Base-by-base conservation (phyloP, 2,113 vertebrate species). In the Scolopax mira region DNA sequence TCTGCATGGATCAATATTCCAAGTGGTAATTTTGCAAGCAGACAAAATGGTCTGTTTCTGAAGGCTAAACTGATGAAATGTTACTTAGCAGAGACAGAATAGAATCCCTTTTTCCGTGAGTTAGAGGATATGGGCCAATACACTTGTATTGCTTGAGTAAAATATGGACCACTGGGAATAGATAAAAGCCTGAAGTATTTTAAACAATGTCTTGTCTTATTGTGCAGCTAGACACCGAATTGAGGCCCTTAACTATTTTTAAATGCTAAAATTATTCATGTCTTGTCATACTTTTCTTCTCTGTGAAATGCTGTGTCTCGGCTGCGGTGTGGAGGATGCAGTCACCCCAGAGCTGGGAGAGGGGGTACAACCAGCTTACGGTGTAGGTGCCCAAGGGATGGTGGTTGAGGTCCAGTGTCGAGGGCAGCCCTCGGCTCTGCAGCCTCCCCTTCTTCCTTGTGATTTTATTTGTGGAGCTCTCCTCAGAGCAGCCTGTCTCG, bases 1-100 rank as follows among this genome's bases (percentile, higher is more conserved):
- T 41, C 88, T 42, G 52, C 48, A 49, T 24, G 51, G 82, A 96
- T 96, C 96, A 54, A 95, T 97, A 89, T 83, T 79, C 67, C 48
- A 70, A 83, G 54, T 41, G 86, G 79, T 33, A 90, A 90, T 96
- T 95, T 81, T 96, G 86, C 78, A 94, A 95, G 91, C 72, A 69
- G 80, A 85, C 52, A 94, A 91, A 97, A 85, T 8, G 64, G 51
- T 69, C 7, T 37, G 11, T 90, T 95, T 96, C 91, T 92, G 85
- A 97, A 95, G 89, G 65, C 44, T 89, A 65, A 89, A 86, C 60
- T 74, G 88, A 73, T 85, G 69, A 85, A 89, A 92, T 39, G 25
- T 55, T 75, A 58, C 21, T 33, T 41, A 55, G 37, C 33, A 82
- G 54, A 78, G 31, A 15, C 62, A 69, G 39, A 77, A 49, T 1